Evolutionary conservation across 1,140 invertebrate genomes (phyloP), one percentile per base, ranked within the genome.

Genomic region (Drosophila pectinifera): DNA sequence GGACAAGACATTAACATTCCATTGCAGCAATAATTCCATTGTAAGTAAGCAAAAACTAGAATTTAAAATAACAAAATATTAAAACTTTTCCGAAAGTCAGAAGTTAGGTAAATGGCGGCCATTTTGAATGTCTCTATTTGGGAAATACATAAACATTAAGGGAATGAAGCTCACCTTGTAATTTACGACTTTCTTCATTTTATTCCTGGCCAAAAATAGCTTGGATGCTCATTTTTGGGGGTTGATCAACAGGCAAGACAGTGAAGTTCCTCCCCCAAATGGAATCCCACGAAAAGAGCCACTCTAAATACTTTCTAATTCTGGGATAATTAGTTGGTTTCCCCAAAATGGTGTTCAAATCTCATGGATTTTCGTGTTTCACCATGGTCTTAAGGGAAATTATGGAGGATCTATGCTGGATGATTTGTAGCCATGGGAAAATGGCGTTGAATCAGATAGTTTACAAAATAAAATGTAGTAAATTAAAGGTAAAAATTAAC

Each of bases 151-250:
- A 76, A 38, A 59, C 38, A 54, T 7, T 13, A 14, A 26, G n/a
- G 54, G 16, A 45, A 16, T 41, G 18, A 34, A 64, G 18, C 36
- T 79, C 67, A 86, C 83, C 79, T 89, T 83, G 70, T 83, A 88
- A 80, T 89, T 89, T 83, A 88, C 62, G 83, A 88, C 63, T 57
- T 46, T 67, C 70, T 85, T 78, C 54, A 53, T 45, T 81, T 78
- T 64, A 70, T 34, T 59, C 42, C 0, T 10, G 34, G 49, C 53
- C 58, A 68, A 63, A 89, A 63, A 88, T 77, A 69, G 61, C 54
- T 53, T 31, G 10, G 13, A 6, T 13, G 24, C 34, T 34, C 22
- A 42, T 46, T 38, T 39, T 61, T 38, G 63, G 56, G 74, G 69
- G 78, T 58, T 74, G 74, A 69, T 74, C 16, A 43, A 31, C 7